Evolutionary conservation across 1,140 invertebrate species (phyloP).

Genomic region (Musca domestica): DNA sequence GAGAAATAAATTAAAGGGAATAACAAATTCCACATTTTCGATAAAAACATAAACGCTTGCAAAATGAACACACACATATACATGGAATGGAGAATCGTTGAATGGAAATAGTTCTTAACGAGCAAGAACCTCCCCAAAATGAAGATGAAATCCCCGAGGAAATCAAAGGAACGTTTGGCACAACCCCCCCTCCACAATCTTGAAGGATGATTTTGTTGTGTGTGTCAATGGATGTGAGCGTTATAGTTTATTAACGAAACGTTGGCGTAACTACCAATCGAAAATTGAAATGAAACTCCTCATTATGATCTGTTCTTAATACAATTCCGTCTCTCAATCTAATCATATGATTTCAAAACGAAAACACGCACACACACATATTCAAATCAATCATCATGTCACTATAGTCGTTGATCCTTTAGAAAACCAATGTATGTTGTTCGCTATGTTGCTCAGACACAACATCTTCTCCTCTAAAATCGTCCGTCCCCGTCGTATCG

Average conservation of each 20-base stretch:
- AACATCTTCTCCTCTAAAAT: conserved; percentile 3
- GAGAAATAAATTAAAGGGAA: too few relatives aligned
- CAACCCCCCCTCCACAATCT: too few relatives aligned
- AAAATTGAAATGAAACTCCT: not conserved
- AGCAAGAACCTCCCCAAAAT: not conserved
- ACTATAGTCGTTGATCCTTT: conserved; percentile 11
- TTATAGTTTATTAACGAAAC: conserved; percentile 15
- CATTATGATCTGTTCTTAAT: too few relatives aligned
- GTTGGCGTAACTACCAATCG: not conserved
- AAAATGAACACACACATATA: conserved; percentile 4
- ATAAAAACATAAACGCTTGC: conserved; percentile 17
- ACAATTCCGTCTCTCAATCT: too few relatives aligned
- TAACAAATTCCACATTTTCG: conserved; percentile 11
- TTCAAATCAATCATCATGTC: conserved; percentile 10
- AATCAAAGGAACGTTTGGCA: not conserved
- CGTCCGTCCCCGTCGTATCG: conserved; percentile 10
- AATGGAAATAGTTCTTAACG: not conserved
- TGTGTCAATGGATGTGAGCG: conserved; percentile 12
- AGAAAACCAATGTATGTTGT: not conserved
- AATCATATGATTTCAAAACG: not conserved
- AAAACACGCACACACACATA: conserved; percentile 1
- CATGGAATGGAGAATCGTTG: too few relatives aligned
- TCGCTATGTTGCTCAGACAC: conserved; percentile 14
- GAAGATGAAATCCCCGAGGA: not conserved
- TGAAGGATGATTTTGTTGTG: not conserved